These are phyloP conservation scores for Boloria selene DNA, from an alignment of 2,888 invertebrate species.

Conservation along the genomic window DNA sequence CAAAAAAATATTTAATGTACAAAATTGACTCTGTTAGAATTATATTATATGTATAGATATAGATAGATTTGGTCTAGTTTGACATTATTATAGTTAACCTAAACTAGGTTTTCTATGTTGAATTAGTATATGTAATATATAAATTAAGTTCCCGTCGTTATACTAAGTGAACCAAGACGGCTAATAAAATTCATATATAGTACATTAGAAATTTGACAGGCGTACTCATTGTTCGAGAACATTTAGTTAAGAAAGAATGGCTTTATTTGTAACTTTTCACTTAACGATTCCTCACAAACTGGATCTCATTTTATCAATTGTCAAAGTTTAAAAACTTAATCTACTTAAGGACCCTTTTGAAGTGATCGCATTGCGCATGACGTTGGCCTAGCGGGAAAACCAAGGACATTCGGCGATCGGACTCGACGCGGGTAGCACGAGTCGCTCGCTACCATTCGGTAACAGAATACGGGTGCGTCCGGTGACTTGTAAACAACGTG, in stretches of 20 bases:
- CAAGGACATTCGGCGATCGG: constrained; percentile 72
- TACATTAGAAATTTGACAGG: no score
- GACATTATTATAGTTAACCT: no score
- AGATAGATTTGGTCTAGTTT: no score
- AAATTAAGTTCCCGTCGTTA: no score
- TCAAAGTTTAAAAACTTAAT: constrained; percentile 81
- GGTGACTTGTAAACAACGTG: constrained; percentile 60
- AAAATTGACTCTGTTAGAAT: no score
- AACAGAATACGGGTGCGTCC: constrained; percentile 62
- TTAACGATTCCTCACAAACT: constrained; percentile 72
- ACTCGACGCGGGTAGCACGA: constrained; percentile 55
- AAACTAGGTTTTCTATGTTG: no score
- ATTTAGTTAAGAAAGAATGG: constrained; percentile 23
- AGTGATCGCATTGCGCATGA: constrained; percentile 73
- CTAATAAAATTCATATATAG: no score
- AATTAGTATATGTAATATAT: no score
- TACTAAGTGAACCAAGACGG: no score
- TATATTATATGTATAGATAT: no score
- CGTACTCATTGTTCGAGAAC: no score
- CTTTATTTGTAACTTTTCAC: constrained; percentile 66
- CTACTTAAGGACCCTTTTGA: constrained; percentile 77
- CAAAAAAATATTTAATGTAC: no score
- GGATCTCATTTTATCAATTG: constrained; percentile 78
- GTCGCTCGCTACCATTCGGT: constrained; percentile 50
- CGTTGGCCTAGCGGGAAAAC: constrained; percentile 72